Evolutionary conservation across 2,113 vertebrate genomes (phyloP), one percentile per base, ranked within the genome.

Genomic region (Damaliscus lunatus): DNA sequence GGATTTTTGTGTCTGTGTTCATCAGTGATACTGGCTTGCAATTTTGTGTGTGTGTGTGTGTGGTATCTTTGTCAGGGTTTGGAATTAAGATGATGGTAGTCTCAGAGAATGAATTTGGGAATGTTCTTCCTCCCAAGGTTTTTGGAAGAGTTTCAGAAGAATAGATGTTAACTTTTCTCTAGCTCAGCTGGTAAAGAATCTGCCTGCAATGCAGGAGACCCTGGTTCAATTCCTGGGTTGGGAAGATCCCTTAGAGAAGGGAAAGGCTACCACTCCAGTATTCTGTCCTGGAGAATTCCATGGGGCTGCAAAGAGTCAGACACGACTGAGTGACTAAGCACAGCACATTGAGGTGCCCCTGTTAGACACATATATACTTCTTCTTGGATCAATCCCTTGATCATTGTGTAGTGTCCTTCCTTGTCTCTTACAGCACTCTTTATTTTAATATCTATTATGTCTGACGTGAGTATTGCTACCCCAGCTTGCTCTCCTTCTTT

Each of bases 211-310:
- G 62, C 62, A 0, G 33, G 16, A 67, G 33, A 67, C 2, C 33
- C 7, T 0, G 0, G 62, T n/a, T 64, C 0, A 0, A 2, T 64
- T 4, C 62, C 33, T n/a, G 62, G 62, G 62, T 1, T 0, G 0
- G n/a, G 17, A 67, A n/a, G 7, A 67, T 67, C 16, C 7, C 0
- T n/a, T n/a, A 9, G 16, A 67, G 62, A 67, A n/a, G 33, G n/a
- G 64, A 71, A 71, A 71, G n/a, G 64, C 64, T 36, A 36, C 64
- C 64, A 67, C n/a, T 36, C n/a, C n/a, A 36, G 64, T 71, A 36
- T 36, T 21, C 64, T 71, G n/a, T 10, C 67, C 67, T 36, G n/a
- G n/a, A 71, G 67, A 71, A 40, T 36, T 40, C 19, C 19, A 23
- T 15, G 33, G 2, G 64, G 33, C 19, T 0, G 4, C 64, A 67